Base-by-base conservation (phyloP, 2,888 invertebrate genomes). In the Empis stercorea region DNA sequence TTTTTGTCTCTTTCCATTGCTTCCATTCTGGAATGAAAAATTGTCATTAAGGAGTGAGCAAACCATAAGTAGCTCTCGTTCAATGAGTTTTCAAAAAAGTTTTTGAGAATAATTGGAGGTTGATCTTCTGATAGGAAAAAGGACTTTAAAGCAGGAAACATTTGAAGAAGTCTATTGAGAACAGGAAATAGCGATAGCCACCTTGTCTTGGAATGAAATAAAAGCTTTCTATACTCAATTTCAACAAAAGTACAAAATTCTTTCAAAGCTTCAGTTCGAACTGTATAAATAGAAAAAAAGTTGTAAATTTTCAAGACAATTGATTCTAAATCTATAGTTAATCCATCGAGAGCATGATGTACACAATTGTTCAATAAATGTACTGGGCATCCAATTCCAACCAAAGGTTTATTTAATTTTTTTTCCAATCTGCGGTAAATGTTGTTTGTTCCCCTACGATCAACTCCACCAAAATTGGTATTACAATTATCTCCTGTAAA, bases 261-360 rank as follows among this genome's bases (percentile, higher is more conserved):
- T 30, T 44, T 47, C n/a, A 44, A 14, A 13, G 11, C 10, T 45
- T 47, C 45, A 27, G 43, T 48, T n/a, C 48, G 42, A 6, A 50
- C 50, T n/a, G 48, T 50, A 37, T 50, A 49, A 40, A 47, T 41
- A 20, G 51, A 52, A 46, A 55, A 56, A 48, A 51, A 52, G 30
- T 55, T 53, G 34, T 41, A 56, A 23, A 54, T 39, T 51, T 55
- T 56, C 23, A 53, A 17, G 30, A 55, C 48, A 23, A 55, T 45
- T 15, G 50, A 41, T 47, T 59, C 56, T n/a, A 55, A 40, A 32
- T 56, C 55, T 27, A 58, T 49, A 41, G 50, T 46, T 27, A 53
- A 49, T n/a, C 30, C 44, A 43, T 52, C 50, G 5, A 47, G 20
- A 34, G 51, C 54, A 34, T 50, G 42, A 27, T 54, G 49, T 16